Base-by-base conservation (phyloP, 2,888 invertebrate genomes). In the Phyto melanocephala region DNA sequence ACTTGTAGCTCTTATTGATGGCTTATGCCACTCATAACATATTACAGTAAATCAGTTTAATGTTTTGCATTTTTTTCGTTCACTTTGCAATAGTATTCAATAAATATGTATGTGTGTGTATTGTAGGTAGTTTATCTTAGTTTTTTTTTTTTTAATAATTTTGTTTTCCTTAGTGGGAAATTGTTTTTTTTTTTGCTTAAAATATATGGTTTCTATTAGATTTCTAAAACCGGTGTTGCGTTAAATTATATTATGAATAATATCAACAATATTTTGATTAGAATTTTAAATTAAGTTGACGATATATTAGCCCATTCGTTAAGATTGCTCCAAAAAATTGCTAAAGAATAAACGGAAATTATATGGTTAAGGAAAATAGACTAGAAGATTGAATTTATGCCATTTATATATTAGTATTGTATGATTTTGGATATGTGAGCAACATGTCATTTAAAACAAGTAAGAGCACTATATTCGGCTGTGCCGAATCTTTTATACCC, bases 11-110 rank as follows among this genome's bases (percentile, higher is more conserved):
- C 8, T 83, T 81, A 84, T 84, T 84, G 83, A 84, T 84, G 83
- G 70, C 76, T 76, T 79, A 77, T 81, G 84, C 52, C 79, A 75
- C 10, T 76, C 47, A 79, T 58, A 77, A 83, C 72, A 80, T 76
- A 84, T 83, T 76, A 82, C 56, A 63, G 75, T 75, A 83, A 83
- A 85, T 84, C 83, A 84, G 56, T 84, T 81, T 79, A 81, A 85
- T 84, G 76, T 67, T 35, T 47, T 60, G 72, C 80, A 45, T 84
- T 84, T 85, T 83, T 79, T 82, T 47, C 8, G 8, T 15, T 24
- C 28, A 15, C 42, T 54, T 42, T 33, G 28, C n/a, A 17, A 3
- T 6, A 24, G 28, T 76, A 40, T 78, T 42, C 1, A 47, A 1
- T 67, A 33, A 35, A 56, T 24, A 13, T 60, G 13, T 65, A 15